Evolutionary conservation across 2,888 invertebrate genomes (phyloP).

Genomic region (Tipula helvola): DNA sequence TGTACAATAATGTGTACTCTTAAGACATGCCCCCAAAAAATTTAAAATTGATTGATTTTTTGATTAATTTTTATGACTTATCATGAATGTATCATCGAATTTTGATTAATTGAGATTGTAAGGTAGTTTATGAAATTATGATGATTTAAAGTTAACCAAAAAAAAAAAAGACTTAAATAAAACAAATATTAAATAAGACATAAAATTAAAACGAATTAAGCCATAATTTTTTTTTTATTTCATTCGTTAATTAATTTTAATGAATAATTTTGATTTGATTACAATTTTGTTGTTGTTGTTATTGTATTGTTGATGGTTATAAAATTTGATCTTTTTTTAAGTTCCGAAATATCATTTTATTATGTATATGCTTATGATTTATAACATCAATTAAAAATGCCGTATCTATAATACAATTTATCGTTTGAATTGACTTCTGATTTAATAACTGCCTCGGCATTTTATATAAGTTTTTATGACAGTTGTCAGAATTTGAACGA

Average conservation of each 20-base stretch:
- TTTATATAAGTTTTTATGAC: no score
- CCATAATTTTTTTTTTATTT: not conserved
- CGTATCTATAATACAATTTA: not conserved
- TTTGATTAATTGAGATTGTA: constrained; percentile 4
- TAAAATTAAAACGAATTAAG: not conserved
- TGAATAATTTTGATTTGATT: not conserved
- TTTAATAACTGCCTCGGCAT: not conserved
- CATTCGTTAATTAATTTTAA: not conserved
- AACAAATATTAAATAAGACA: not conserved
- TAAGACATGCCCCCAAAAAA: not conserved
- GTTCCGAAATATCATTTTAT: not conserved
- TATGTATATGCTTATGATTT: not conserved
- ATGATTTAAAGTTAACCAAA: not conserved
- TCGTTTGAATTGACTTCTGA: not conserved
- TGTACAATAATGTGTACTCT: not conserved
- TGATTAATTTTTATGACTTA: constrained; percentile 7
- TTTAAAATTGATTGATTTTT: constrained; percentile 6
- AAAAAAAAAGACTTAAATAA: not conserved
- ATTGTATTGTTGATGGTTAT: not conserved
- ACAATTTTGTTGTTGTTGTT: not conserved
- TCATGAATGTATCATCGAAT: not conserved
- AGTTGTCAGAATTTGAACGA: no score
- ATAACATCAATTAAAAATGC: not conserved
- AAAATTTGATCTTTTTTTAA: not conserved
- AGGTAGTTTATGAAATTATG: not conserved